These are phyloP conservation scores for Muscicapa striata DNA, from an alignment of 2,797 vertebrate genomes.

Conservation along the genomic window DNA sequence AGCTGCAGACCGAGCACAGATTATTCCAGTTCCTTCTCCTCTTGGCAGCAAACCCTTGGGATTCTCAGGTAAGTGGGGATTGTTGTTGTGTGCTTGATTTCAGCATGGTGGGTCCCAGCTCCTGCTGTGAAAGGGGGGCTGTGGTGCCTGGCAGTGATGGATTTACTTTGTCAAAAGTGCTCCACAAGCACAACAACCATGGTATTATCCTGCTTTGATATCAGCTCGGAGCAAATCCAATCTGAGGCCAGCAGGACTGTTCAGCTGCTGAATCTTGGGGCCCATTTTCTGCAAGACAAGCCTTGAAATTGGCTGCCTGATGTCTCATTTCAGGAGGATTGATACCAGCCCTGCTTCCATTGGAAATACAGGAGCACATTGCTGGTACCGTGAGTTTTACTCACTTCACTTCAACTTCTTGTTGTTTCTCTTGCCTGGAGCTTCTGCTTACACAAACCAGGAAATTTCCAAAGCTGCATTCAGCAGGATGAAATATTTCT, in stretches of 20 bases:
- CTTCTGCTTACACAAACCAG: background rate
- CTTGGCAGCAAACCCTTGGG: background rate
- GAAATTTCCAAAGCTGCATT: background rate
- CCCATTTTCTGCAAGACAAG: conserved; percentile 19
- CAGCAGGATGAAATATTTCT: background rate
- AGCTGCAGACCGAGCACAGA: background rate
- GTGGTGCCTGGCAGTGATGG: background rate
- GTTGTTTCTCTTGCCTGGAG: conserved; percentile 33
- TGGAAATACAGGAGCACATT: background rate
- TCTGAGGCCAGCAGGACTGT: conserved; percentile 5
- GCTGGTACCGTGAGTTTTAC: background rate
- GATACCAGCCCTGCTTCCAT: background rate
- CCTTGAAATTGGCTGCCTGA: conserved; percentile 21
- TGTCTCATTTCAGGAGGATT: conserved; percentile 28
- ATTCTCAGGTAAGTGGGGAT: no score
- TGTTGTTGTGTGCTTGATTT: background rate
- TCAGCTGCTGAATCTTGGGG: background rate
- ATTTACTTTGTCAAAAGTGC: background rate
- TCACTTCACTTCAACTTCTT: background rate
- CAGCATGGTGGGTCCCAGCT: background rate
- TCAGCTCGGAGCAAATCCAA: conserved; percentile 19
- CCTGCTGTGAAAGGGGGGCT: background rate
- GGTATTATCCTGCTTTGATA: background rate
- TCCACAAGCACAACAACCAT: background rate
- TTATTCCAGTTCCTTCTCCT: background rate